Evolutionary conservation across 2,888 invertebrate genomes (phyloP), one percentile per base, ranked within the genome.

Genomic region (Ceramica pisi): DNA sequence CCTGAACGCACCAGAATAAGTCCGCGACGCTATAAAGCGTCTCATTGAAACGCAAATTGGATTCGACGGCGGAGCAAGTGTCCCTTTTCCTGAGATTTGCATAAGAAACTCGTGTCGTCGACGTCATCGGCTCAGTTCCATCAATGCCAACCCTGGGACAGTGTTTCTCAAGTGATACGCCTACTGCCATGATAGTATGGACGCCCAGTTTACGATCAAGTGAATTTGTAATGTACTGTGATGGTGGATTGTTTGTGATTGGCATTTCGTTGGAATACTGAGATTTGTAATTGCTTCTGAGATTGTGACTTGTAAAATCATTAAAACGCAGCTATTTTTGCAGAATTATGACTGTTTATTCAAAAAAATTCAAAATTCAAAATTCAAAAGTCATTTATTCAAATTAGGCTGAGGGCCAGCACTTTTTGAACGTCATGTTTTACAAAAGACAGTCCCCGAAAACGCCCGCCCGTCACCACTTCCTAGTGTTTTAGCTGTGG

Each of bases 21-120:
- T 62, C 79, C 67, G 61, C 78, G 61, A 75, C 77, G 77, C 74
- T 80, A 82, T 78, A 78, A 64, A 78, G 78, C 75, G 67, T 82
- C 88, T 87, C 87, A 89, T 89, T 88, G 86, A 84, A 87, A 89
- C 87, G 88, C 89, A 89, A 90, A 90, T 90, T 89, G 89, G 86
- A 86, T 88, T 78, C 83, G 77, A 75, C 77, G 73, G 59, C 61
- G 77, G 50, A 84, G 83, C 83, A 86, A 87, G 88, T 85, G 84
- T 88, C 88, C 88, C 85, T 84, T 83, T 80, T 80, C 82, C 79
- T 64, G 66, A 63, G 81, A 86, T 89, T 89, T 87, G 87, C 88
- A 89, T 88, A 84, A 88, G 88, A 86, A 86, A 85, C 78, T 82
- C 76, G 80, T 73, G 71, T 74, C 50, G 78, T 78, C 10, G 82